Conservation (phyloP, 1,140 invertebrate species). For the Aphelenchoides fujianensis region DNA sequence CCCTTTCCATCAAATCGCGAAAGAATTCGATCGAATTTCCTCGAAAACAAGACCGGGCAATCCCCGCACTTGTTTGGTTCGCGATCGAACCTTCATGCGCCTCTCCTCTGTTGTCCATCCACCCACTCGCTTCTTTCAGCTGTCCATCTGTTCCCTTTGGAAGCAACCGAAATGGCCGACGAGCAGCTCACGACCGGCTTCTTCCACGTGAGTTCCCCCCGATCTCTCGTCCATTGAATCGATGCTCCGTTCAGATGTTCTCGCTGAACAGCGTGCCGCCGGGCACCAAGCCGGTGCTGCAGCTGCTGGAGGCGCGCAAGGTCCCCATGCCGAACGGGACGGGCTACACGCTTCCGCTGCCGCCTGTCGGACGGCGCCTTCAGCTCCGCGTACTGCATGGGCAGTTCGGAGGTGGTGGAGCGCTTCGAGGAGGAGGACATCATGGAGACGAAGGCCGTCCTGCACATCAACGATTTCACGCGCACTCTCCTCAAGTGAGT, state of each 20-base stretch:
- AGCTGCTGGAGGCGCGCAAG: conserved; percentile 34
- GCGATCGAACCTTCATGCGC: too few species aligned
- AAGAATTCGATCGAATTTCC: too few species aligned
- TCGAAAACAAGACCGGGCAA: too few species aligned
- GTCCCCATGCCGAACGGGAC: background rate
- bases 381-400: conserved; percentile 26
- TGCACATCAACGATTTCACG: conserved; percentile 27
- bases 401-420: conserved; percentile 8
- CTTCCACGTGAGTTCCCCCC: conserved; percentile 29
- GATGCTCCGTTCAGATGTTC: conserved; percentile 44
- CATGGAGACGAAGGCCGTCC: conserved; percentile 34
- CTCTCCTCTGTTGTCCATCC: too few species aligned
- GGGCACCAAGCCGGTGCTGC: conserved; percentile 37
- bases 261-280: conserved; percentile 28
- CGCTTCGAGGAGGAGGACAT: conserved; percentile 35
- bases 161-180: background rate
- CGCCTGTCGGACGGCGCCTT: conserved; percentile 45
- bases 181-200: conserved; percentile 18
- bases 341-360: conserved; percentile 19
- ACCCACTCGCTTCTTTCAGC: background rate
- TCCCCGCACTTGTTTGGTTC: background rate
- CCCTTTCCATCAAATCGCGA: too few species aligned
- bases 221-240: background rate
- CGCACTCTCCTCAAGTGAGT: conserved; percentile 1
- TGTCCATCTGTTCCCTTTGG: background rate